phyloP scores from a whole-genome alignment of 2,113 vertebrate species.

The Morone saxatilis region DNA sequence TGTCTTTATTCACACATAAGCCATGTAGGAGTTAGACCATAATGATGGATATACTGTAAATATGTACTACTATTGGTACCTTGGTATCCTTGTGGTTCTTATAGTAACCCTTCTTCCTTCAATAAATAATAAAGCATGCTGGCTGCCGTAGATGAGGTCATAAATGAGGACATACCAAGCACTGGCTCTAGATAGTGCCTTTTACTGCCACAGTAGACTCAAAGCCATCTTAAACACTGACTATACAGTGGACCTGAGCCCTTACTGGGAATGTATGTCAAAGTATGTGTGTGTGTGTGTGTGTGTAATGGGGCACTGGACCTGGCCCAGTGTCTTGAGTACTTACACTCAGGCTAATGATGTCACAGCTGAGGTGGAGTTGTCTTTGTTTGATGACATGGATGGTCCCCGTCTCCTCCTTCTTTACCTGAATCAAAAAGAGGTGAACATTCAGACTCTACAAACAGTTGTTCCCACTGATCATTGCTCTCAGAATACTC shows the following conservation, averaged over 20 bases:
- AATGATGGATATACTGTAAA: not conserved
- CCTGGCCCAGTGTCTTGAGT: not conserved
- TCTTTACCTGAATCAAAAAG: conserved; percentile 89
- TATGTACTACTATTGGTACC: not conserved
- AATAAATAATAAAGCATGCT: too few relatives aligned
- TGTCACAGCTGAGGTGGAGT: conserved; percentile 94
- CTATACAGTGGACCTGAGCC: not conserved
- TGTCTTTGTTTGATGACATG: conserved; percentile 97
- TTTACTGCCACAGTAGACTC: too few relatives aligned
- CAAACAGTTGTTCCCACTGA: not conserved
- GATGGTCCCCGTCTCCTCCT: conserved; percentile 94
- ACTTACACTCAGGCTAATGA: conserved; percentile 97
- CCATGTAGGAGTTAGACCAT: not conserved
- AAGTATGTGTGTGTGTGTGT: not conserved
- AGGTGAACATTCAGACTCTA: not conserved
- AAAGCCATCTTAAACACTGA: not conserved
- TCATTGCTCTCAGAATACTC: not conserved
- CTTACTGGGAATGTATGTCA: not conserved
- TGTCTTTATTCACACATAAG: not conserved
- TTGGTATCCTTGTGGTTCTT: not conserved
- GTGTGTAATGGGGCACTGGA: too few relatives aligned
- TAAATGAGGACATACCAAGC: too few relatives aligned
- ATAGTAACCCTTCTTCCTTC: too few relatives aligned
- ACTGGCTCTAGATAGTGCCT: too few relatives aligned
- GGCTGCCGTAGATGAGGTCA: too few relatives aligned